Evolutionary conservation across 1,140 invertebrate genomes (phyloP).

Genomic region (Hydropsyche tenuis): DNA sequence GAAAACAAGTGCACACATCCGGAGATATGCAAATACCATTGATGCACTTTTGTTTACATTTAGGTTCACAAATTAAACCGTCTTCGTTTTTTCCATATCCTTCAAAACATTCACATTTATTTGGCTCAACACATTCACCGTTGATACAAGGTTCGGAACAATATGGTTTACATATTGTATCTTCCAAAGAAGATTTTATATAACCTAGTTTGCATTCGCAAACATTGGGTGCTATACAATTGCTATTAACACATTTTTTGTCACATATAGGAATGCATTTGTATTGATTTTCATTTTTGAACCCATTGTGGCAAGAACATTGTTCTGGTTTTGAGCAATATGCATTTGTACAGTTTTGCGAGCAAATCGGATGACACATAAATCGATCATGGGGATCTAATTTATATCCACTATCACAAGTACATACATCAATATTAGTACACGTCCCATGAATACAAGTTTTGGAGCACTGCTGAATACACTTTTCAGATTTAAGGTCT

Average conservation of each 20-base stretch:
- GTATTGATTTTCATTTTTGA: background rate
- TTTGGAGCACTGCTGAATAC: slow-evolving; percentile 16
- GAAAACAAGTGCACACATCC: slow-evolving; percentile 50
- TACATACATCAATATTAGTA: slow-evolving; percentile 53
- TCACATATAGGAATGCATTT: slow-evolving; percentile 20
- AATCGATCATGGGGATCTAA: slow-evolving; percentile 33
- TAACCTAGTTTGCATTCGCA: slow-evolving; percentile 37
- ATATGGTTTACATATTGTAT: slow-evolving; percentile 51
- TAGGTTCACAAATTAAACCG: slow-evolving; percentile 48
- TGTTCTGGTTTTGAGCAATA: slow-evolving; percentile 6
- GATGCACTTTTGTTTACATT: slow-evolving; percentile 42
- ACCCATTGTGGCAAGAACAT: slow-evolving; percentile 22
- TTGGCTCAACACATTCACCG: slow-evolving; percentile 29
- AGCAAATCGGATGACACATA: slow-evolving; percentile 41
- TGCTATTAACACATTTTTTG: background rate
- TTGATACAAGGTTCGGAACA: slow-evolving; percentile 49
- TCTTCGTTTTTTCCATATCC: slow-evolving; percentile 8
- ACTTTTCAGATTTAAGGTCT: no score
- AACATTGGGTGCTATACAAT: slow-evolving; percentile 38
- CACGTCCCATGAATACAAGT: slow-evolving; percentile 60
- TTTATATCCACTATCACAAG: slow-evolving; percentile 44
- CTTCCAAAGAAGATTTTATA: background rate
- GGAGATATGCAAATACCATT: slow-evolving; percentile 50
- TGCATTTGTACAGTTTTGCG: slow-evolving; percentile 18
- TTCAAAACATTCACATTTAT: slow-evolving; percentile 51